phyloP scores from a whole-genome alignment of 2,797 vertebrate species.

The Dallia pectoralis region DNA sequence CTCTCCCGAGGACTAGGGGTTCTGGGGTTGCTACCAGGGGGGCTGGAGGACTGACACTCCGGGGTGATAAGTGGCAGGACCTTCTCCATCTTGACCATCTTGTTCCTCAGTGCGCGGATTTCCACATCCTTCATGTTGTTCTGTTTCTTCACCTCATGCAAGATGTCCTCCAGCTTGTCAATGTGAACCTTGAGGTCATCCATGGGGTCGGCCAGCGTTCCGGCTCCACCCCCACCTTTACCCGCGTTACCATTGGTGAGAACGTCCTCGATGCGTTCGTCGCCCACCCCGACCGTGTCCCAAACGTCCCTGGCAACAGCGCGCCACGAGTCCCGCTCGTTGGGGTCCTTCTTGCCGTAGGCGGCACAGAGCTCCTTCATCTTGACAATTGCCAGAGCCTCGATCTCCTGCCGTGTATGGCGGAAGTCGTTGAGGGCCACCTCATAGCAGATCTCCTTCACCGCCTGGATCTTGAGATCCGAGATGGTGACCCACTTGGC shows the following conservation, averaged over 20 bases:
- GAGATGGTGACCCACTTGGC: conserved; percentile 99
- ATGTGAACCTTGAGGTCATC: conserved; percentile 97
- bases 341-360: conserved; percentile 97
- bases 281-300: conserved; percentile 97
- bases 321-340: conserved; percentile 96
- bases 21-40: conserved; percentile 7
- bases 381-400: conserved; percentile 97
- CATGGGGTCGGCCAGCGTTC: conserved; percentile 72
- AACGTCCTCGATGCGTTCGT: conserved; percentile 91
- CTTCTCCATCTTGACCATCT: conserved; percentile 99
- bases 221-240: conserved; percentile 26
- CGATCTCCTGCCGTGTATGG: conserved; percentile 96
- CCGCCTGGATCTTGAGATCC: conserved; percentile 98
- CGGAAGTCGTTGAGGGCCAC: conserved; percentile 98
- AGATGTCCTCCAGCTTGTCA: conserved; percentile 95
- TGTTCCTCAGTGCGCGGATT: conserved; percentile 90
- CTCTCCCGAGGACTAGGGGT: conserved; percentile 58
- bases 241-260: conserved; percentile 68
- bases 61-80: conserved; percentile 89
- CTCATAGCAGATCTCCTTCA: conserved; percentile 99
- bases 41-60: conserved; percentile 53
- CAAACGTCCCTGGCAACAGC: conserved; percentile 96
- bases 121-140: conserved; percentile 99
- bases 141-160: conserved; percentile 97
- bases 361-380: conserved; percentile 97